Conservation (phyloP, 2,797 vertebrate genomes). For the Rousettus madagascariensis region DNA sequence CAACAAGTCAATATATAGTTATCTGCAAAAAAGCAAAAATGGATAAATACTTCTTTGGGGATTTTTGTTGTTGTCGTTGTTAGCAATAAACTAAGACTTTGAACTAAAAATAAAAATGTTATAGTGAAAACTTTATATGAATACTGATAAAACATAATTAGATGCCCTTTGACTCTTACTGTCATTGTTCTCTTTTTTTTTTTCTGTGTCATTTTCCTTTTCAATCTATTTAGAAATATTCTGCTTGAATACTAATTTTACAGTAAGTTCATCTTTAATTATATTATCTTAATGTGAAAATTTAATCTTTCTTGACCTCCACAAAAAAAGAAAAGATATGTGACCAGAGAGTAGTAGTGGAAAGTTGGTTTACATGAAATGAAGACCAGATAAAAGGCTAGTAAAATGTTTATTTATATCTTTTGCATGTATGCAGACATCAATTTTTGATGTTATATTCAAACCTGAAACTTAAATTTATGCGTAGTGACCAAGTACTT, state of each 20-base stretch:
- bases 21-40: background rate
- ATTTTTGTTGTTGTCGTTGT: background rate
- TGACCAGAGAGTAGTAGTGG: background rate
- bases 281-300: slow-evolving; percentile 38
- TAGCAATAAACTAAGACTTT: background rate
- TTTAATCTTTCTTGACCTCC: slow-evolving; percentile 18
- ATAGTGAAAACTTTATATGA: background rate
- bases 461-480: background rate
- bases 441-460: background rate
- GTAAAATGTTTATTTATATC: background rate
- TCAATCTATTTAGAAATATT: slow-evolving; percentile 47
- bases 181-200: background rate
- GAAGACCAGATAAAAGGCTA: background rate
- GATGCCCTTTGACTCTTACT: background rate
- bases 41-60: background rate
- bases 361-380: slow-evolving; percentile 24
- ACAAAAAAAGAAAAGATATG: background rate
- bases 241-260: slow-evolving; percentile 24
- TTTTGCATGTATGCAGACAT: background rate
- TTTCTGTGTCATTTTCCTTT: slow-evolving; percentile 27
- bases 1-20: background rate
- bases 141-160: background rate
- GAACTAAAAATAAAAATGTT: background rate
- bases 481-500: background rate
- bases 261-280: slow-evolving; percentile 47